A percentile compares a stretch with the other conserved stretches of the same genome.
Conservation (phyloP, 92 coral and sea anemone species). For the Diadumene lineata region DNA sequence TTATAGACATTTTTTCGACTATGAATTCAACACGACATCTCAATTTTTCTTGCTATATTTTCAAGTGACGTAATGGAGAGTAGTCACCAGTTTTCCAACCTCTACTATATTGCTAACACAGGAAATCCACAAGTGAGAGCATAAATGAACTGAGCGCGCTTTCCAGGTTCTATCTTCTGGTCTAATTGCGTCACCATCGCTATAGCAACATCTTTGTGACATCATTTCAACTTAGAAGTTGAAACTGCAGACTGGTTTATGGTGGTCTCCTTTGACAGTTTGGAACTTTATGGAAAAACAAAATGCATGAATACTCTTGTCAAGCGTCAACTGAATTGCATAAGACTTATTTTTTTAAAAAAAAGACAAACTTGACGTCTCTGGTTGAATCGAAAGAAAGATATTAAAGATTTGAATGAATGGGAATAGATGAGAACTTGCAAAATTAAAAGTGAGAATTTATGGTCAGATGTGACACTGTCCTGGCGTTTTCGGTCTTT, state of each 20-base stretch:
- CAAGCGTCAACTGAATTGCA: too few species aligned
- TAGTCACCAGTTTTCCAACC: not conserved
- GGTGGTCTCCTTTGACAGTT: too few species aligned
- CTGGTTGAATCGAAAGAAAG: too few species aligned
- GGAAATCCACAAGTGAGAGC: not conserved
- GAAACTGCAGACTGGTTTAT: too few species aligned
- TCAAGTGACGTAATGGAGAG: slow-evolving; percentile 63
- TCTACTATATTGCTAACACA: not conserved
- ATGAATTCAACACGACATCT: not conserved
- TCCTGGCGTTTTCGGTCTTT: too few species aligned
- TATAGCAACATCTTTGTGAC: not conserved
- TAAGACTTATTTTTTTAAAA: too few species aligned
- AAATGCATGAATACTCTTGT: too few species aligned
- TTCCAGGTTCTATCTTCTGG: not conserved
- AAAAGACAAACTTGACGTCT: too few species aligned
- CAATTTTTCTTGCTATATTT: slow-evolving; percentile 11
- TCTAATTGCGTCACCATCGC: not conserved
- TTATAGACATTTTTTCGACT: slow-evolving; percentile 72
- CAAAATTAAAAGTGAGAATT: too few species aligned
- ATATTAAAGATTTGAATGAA: not conserved
- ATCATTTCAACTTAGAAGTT: not conserved
- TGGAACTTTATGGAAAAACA: too few species aligned
- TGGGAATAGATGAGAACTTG: not conserved
- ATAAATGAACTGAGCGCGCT: not conserved
- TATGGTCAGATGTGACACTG: too few species aligned